Base-by-base conservation (phyloP, 1,140 invertebrate genomes). In the Eupeodes corollae region DNA sequence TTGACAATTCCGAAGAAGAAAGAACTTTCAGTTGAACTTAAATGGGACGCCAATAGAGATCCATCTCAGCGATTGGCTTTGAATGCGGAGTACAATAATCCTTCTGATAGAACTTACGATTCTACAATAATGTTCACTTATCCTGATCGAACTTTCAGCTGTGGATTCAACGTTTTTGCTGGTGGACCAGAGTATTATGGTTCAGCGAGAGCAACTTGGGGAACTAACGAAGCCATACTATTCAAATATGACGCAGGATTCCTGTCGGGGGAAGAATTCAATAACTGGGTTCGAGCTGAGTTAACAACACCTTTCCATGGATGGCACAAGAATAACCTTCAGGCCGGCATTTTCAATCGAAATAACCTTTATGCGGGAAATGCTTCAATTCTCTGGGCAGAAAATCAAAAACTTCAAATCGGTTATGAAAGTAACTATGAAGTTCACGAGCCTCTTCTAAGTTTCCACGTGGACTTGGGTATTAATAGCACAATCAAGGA, bases 41-140 rank as follows among this genome's bases (percentile, higher is more conserved):
- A 86, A 54, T 89, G 85, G 85, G 84, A 89, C 57, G 83, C 83
- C 0, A 88, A 86, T 66, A 73, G 86, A 10, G 83, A 89, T 71
- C 84, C 84, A 0, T 76, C 77, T 35, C 75, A 84, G 55, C 82
- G 58, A 40, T 48, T 66, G 14, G 57, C 57, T 0, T 57, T 57
- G 3, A 50, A 57, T 13, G 46, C 42, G 0, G 49, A 59, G 52
- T 69, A 68, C 32, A 62, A 66, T 16, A 67, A 68, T 51, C 56
- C 68, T 14, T 74, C 73, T 1, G 50, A 68, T 10, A 76, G 76
- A 54, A 77, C 83, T 51, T 73, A 81, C 34, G 78, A 70, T 37
- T 79, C 74, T 1, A 73, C 77, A 10, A 54, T 82, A 12, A 71
- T 75, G 11, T 43, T 88, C 3, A 79, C 79, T 34, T 88, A 86